Evolutionary conservation across 1,140 invertebrate genomes (phyloP), one percentile per base, ranked within the genome.

Genomic region (Pseudomyrmex sp.): DNA sequence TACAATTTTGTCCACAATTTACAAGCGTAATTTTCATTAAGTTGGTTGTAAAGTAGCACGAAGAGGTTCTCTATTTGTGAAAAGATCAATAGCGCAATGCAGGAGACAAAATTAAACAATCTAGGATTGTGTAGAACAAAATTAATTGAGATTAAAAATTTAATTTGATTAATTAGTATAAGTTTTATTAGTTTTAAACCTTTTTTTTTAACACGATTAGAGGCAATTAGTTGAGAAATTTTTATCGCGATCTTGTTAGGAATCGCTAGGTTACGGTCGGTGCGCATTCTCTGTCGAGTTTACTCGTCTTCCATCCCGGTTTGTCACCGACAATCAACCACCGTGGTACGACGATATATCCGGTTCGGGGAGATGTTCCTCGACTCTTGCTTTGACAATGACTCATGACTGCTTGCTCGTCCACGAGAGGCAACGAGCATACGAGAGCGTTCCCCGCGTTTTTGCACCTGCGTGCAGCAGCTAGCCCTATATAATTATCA

Each of bases 401-500:
- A 87, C 61, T 86, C 79, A 77, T 59, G 68, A 68, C 20, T 58
- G 56, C 13, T 26, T 70, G 65, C 59, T 9, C 0, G 23, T 70
- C 26, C n/a, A 13, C 13, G 23, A 52, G 82, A 66, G 58, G 23
- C 46, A 23, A 77, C 44, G 75, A 88, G 79, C 59, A 86, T 23
- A 79, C 48, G 12, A 65, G 70, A 56, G 52, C 63, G 74, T 75
- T 73, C 76, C 4, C 61, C 18, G 62, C 35, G 79, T 89, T 90
- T 89, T 79, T 88, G 85, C 87, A 69, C 46, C 77, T 86, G 90
- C 85, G 82, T 88, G 91, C 90, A 91, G 88, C 85, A 91, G 88
- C 89, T 85, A 88, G 82, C 73, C 72, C 85, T 85, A 77, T 87
- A 87, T 91, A 90, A 89, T 90, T 90, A 90, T 87, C 85, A 74